These are phyloP conservation scores for Galaxea fascicularis DNA, from an alignment of 92 coral and sea anemone genomes.

Conservation along the genomic window DNA sequence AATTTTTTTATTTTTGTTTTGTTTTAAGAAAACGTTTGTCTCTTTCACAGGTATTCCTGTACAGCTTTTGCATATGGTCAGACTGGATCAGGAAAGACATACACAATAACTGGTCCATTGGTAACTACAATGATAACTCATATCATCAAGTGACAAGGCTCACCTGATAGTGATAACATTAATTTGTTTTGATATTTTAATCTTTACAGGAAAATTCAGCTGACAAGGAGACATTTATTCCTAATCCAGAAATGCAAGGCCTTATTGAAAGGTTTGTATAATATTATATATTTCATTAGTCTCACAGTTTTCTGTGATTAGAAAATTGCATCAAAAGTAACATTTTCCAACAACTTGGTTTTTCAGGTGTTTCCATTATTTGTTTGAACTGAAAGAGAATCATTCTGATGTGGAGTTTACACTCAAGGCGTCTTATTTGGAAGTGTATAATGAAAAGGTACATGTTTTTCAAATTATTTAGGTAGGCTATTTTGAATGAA, in stretches of 20 bases:
- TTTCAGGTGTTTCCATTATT: slow-evolving; percentile 91
- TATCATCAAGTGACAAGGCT: background rate
- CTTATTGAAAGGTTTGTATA: slow-evolving; percentile 80
- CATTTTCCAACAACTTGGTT: background rate
- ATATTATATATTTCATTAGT: too few relatives aligned
- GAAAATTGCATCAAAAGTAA: too few relatives aligned
- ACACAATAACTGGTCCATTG: slow-evolving; percentile 96
- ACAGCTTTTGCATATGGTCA: slow-evolving; percentile 98
- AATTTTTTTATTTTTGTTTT: too few relatives aligned
- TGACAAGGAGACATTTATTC: slow-evolving; percentile 63
- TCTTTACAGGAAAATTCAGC: slow-evolving; percentile 37
- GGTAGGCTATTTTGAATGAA: background rate
- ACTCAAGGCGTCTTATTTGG: slow-evolving; percentile 89
- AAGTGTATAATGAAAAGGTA: slow-evolving; percentile 98
- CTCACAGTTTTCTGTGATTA: background rate
- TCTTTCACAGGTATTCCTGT: slow-evolving; percentile 84
- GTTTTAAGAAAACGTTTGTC: too few relatives aligned
- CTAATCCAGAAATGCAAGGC: slow-evolving; percentile 82
- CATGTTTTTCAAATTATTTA: too few relatives aligned
- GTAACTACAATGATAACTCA: slow-evolving; percentile 41
- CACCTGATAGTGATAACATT: background rate
- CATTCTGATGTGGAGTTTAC: slow-evolving; percentile 81
- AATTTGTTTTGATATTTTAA: background rate
- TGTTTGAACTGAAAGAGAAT: slow-evolving; percentile 84
- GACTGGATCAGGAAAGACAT: slow-evolving; percentile 99